Base-by-base conservation (phyloP, 1,140 invertebrate genomes). In the Drosophila orosa region DNA sequence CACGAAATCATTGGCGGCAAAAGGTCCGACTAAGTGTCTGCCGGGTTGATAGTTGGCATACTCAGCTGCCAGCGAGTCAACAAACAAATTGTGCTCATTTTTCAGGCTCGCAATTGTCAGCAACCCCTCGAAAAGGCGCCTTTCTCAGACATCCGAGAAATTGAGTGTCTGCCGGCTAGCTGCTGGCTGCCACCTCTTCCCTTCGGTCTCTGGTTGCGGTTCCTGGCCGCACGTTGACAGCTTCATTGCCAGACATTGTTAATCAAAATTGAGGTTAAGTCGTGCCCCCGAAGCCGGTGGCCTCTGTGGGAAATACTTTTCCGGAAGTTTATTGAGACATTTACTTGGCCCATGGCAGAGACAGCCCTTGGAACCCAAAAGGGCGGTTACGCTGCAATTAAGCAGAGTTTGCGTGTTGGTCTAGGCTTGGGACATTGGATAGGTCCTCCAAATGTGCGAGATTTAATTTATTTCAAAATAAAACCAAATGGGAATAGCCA, bases 241-340 rank as follows among this genome's bases (percentile, higher is more conserved):
- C 83, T 86, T 81, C 83, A 79, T 86, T 71, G 78, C 75, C 83
- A 82, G 82, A 86, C 83, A 87, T 86, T 87, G 82, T 87, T 87
- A 87, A 86, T 87, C 82, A 87, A 87, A 87, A 87, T 87, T 87
- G 82, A 86, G 83, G 83, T 82, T 86, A 86, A 87, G 75, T 73
- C 67, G 71, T 82, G 79, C 60, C 82, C 79, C 80, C 79, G 65
- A 71, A 65, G 52, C 68, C 61, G 35, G 25, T 39, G 54, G 47
- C 37, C 57, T 33, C 63, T 37, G 52, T 37, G 31, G 52, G 19
- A 59, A 52, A 33, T 74, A 81, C 66, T 79, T 82, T 72, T 59
- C 52, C 66, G 15, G 19, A 22, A 76, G 76, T 83, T 84, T 84
- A 84, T 83, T 84, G 76, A 84, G 80, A 84, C 80, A 83, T 79